Conservation (phyloP, 2,113 vertebrate species). For the Petromus typicus region DNA sequence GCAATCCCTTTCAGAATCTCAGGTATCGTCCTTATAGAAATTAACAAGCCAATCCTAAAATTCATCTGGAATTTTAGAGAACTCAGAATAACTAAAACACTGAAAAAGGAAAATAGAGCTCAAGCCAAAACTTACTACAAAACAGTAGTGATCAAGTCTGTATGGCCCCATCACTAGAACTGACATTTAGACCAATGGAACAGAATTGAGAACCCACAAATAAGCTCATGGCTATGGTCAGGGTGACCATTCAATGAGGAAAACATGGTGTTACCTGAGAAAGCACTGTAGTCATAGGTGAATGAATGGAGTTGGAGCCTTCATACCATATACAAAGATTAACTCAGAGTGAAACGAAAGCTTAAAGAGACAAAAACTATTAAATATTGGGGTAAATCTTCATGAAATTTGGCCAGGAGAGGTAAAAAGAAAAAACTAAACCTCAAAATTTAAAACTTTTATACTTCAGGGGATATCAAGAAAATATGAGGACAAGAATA, state of each 20-base stretch:
- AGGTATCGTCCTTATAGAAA: conserved; percentile 45
- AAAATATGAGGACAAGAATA: not conserved
- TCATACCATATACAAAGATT: not conserved
- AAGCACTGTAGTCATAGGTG: not conserved
- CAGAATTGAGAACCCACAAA: conserved; percentile 45
- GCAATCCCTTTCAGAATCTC: not conserved
- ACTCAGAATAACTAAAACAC: conserved; percentile 1
- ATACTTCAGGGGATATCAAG: not conserved
- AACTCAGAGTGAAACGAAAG: conserved; percentile 8
- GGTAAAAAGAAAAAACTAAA: not conserved
- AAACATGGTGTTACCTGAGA: not conserved
- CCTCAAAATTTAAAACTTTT: conserved; percentile 15
- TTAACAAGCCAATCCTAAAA: conserved; percentile 41
- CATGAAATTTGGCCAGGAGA: not conserved
- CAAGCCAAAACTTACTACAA: not conserved
- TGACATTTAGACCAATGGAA: not conserved
- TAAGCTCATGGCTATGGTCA: not conserved
- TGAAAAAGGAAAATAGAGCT: conserved; percentile 7
- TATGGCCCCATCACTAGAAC: not conserved
- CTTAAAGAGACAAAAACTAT: not conserved
- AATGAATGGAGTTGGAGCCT: not conserved
- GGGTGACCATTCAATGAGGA: not conserved
- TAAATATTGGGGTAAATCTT: not conserved
- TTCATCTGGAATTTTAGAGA: not conserved
- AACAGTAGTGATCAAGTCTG: not conserved